Base-by-base conservation (phyloP, 2,888 invertebrate species). In the Horisme vitalbata region DNA sequence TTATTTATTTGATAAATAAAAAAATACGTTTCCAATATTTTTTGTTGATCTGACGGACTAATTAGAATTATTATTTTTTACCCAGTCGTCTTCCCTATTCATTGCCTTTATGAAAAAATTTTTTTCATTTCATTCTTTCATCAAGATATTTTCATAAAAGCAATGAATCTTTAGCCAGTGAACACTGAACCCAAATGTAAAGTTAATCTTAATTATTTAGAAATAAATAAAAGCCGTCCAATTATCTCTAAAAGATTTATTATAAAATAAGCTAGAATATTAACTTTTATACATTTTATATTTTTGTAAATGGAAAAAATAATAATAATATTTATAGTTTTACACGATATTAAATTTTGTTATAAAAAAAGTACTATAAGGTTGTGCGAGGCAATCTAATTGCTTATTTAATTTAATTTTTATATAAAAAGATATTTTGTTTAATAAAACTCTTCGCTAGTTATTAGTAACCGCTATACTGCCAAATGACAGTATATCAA, bases 341-440 rank as follows among this genome's bases (percentile, higher is more conserved):
- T 45, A 61, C 52, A 53, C 41, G 47, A 52, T 57, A 48, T 55
- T 48, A 37, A 41, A 41, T 51, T 52, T 55, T 37, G 20, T 49
- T 47, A 47, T 47, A 33, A 30, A 20, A 24, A 41, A 55, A 75
- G 63, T 75, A 74, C 68, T 36, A 63, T 72, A 69, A 71, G 84
- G 83, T 87, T 85, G 85, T 86, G 83, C 64, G 57, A 65, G 65
- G 84, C 83, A 84, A 85, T 86, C 64, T 67, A 68, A 88, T 84
- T 86, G 85, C 85, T 79, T 69, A 66, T 62, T 65, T 67, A 52
- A 59, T 60, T 52, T 51, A 55, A 50, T 56, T 56, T 51, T 53
- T n/a, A n/a, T n/a, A n/a, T n/a, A n/a, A n/a, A n/a, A n/a, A n/a
- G n/a, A 57, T 52, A 51, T 59, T 60, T 62, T 68, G 66, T 69